Percentiles rank a stretch among this genome's conserved stretches.
phyloP scores from a whole-genome alignment of 2,797 vertebrate genomes.

The Tangara arthus region DNA sequence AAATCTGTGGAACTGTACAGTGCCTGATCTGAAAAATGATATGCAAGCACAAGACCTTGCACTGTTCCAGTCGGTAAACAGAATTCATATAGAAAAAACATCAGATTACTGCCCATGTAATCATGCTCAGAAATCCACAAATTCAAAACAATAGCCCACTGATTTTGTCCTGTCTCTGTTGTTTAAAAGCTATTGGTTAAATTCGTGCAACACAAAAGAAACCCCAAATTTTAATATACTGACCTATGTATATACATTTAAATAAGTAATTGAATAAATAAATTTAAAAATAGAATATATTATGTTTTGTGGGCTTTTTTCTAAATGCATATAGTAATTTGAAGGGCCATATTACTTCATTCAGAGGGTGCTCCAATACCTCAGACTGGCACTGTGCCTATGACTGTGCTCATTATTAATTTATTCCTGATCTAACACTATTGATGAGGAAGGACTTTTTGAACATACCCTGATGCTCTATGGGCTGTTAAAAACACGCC shows the following conservation, averaged over 20 bases:
- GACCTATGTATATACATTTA: neutral
- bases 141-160: neutral
- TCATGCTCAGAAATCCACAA: neutral
- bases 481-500: neutral
- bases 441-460: neutral
- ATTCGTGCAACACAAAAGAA: neutral
- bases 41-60: neutral
- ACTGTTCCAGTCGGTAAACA: neutral
- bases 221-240: neutral
- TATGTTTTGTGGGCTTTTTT: neutral
- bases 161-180: neutral
- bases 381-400: neutral
- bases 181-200: neutral
- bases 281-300: neutral
- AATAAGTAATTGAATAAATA: neutral
- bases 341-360: neutral
- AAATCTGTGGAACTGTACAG: neutral
- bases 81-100: neutral
- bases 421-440: neutral
- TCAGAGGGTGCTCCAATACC: neutral
- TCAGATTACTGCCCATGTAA: neutral
- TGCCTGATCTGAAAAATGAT: neutral
- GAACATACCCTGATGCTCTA: neutral
- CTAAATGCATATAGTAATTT: neutral
- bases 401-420: neutral